Base-by-base conservation (phyloP, 2,888 invertebrate genomes). In the Temnothorax ravouxi region DNA sequence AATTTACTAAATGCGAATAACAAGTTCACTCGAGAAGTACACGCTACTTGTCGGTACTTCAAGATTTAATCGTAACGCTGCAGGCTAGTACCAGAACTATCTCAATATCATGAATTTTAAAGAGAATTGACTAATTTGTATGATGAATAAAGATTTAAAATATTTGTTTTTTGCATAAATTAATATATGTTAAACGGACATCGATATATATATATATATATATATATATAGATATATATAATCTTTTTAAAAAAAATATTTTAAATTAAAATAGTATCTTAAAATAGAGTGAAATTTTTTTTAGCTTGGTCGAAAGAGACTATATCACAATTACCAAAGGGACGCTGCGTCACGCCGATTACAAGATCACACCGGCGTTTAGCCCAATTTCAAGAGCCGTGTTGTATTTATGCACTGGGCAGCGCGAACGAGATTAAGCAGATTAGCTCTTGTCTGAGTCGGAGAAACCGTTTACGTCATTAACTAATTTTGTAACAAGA, bases 381-480 rank as follows among this genome's bases (percentile, higher is more conserved):
- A 90, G 87, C 86, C 86, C 76, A 89, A 90, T 89, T 87, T 88
- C 69, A 86, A 83, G 69, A 82, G 77, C 85, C 87, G 86, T 83
- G 82, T 85, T 86, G 84, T 84, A 86, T 88, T 87, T 86, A 88
- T 88, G 85, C 84, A 84, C 86, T 82, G 86, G 77, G 56, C 59
- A 86, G 84, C 88, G 69, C 74, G 56, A 83, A 75, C 64, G 88
- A 92, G 91, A 93, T 92, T 93, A 92, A 90, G 89, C 88, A 93
- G 93, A 93, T 93, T 93, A 91, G 91, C 89, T 89, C 87, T 87
- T 87, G 88, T 81, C 84, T 87, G 86, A 75, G 54, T 44, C 13
- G 34, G 47, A 80, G 56, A 6, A 71, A 41, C 13, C 79, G 25
- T 61, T 80, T 77, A 77, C 79, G 38, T 59, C 44, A 25, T 3